These are phyloP conservation scores for Dascillus cervinus DNA, from an alignment of 2,888 invertebrate genomes.

Conservation along the genomic window DNA sequence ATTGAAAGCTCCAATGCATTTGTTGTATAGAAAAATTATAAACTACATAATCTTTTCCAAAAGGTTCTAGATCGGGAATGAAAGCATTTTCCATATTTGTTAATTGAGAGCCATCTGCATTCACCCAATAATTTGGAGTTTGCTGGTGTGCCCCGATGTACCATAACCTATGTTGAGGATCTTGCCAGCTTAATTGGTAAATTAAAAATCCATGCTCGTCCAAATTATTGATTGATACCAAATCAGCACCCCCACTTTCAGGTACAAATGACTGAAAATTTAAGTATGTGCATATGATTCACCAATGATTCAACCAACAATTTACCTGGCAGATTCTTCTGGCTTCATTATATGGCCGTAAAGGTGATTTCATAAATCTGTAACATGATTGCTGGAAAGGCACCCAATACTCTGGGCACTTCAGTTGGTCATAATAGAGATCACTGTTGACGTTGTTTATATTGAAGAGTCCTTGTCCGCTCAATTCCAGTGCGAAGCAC, in stretches of 20 bases:
- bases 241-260: conserved; percentile 55
- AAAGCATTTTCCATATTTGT: conserved; percentile 76
- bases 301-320: background rate
- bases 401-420: conserved; percentile 86
- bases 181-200: conserved; percentile 70
- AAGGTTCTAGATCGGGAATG: conserved; percentile 54
- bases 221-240: conserved; percentile 68
- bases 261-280: conserved; percentile 51
- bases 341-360: conserved; percentile 71
- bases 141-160: conserved; percentile 75
- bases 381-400: conserved; percentile 76
- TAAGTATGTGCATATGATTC: background rate
- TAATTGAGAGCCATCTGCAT: conserved; percentile 78
- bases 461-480: conserved; percentile 11
- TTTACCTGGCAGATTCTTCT: conserved; percentile 64
- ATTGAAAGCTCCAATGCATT: conserved; percentile 79
- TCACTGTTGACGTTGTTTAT: conserved; percentile 19
- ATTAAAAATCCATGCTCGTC: conserved; percentile 86
- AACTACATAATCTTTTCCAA: conserved; percentile 65
- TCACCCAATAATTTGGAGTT: conserved; percentile 69
- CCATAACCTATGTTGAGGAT: conserved; percentile 82
- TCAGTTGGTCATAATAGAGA: conserved; percentile 31
- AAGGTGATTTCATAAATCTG: conserved; percentile 82
- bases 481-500: background rate
- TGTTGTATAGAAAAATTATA: conserved; percentile 66